Evolutionary conservation across 1,140 invertebrate species (phyloP).

Genomic region (Sarcophaga peregrina): DNA sequence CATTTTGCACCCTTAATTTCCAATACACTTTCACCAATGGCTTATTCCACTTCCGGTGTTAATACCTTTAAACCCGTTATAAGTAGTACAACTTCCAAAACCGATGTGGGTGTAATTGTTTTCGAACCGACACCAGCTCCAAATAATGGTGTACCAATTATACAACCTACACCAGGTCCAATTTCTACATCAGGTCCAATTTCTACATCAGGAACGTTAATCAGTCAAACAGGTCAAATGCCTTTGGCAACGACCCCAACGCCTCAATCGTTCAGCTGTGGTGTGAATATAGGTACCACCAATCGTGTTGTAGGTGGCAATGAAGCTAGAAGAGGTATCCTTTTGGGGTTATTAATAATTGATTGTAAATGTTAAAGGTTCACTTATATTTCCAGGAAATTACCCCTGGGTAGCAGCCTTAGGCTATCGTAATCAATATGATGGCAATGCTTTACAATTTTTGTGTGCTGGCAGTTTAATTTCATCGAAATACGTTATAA

Average conservation of each 20-base stretch:
- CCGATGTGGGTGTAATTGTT: background rate
- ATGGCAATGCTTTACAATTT: constrained; percentile 69
- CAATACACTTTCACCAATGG: background rate
- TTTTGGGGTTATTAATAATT: too few species aligned
- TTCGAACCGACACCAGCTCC: background rate
- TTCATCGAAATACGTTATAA: constrained; percentile 78
- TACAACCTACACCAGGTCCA: background rate
- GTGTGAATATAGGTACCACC: constrained; percentile 56
- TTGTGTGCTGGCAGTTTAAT: constrained; percentile 87
- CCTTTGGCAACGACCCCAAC: background rate
- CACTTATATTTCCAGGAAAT: constrained; percentile 66
- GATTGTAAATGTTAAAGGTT: background rate
- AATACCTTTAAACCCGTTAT: background rate
- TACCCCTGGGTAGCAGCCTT: constrained; percentile 81
- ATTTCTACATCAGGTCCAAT: background rate
- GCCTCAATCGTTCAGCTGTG: constrained; percentile 47
- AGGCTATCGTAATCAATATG: constrained; percentile 70
- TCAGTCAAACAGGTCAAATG: background rate
- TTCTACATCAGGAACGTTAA: background rate
- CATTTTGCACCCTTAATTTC: background rate
- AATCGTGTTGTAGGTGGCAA: constrained; percentile 66
- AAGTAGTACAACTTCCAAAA: background rate
- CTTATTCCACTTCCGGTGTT: background rate
- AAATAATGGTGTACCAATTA: background rate
- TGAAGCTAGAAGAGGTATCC: constrained; percentile 56